A percentile compares a stretch with the other conserved stretches of the same genome.
phyloP scores from a whole-genome alignment of 1,140 invertebrate species.

The Eumeta japonica region DNA sequence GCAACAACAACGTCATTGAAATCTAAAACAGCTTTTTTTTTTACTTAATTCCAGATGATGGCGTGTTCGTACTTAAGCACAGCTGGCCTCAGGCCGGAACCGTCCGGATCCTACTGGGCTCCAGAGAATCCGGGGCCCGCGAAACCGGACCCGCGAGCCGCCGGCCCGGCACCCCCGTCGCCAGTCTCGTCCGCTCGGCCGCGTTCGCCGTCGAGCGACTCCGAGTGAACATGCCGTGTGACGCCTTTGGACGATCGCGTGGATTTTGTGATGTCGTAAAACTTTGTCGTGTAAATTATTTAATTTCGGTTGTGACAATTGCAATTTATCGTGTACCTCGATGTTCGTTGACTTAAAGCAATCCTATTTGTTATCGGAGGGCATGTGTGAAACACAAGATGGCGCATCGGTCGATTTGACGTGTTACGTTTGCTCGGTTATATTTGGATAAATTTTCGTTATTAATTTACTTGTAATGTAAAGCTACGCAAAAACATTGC shows the following conservation, averaged over 20 bases:
- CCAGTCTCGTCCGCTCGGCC: too few species aligned
- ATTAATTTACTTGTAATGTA: too few species aligned
- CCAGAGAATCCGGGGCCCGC: slow-evolving; percentile 10
- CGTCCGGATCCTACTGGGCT: slow-evolving; percentile 9
- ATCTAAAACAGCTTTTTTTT: not conserved
- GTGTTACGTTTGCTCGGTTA: too few species aligned
- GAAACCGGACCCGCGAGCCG: not conserved
- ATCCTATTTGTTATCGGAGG: slow-evolving; percentile 37
- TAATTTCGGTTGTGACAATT: slow-evolving; percentile 58
- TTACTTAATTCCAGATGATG: slow-evolving; percentile 48
- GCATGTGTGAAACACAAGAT: slow-evolving; percentile 50
- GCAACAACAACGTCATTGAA: too few species aligned
- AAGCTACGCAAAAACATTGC: too few species aligned
- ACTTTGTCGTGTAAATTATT: slow-evolving; percentile 23
- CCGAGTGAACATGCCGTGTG: slow-evolving; percentile 45
- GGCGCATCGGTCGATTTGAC: too few species aligned
- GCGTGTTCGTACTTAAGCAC: slow-evolving; percentile 47
- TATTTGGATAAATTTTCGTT: too few species aligned
- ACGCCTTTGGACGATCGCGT: not conserved
- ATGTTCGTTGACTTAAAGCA: too few species aligned
- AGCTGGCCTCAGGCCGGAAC: slow-evolving; percentile 17
- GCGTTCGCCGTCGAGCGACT: too few species aligned
- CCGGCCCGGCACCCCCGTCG: slow-evolving; percentile 1
- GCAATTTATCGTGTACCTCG: too few species aligned
- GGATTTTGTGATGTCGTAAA: not conserved